Evolutionary conservation across 1,140 invertebrate species (phyloP).

Genomic region (Anthonomus grandis): DNA sequence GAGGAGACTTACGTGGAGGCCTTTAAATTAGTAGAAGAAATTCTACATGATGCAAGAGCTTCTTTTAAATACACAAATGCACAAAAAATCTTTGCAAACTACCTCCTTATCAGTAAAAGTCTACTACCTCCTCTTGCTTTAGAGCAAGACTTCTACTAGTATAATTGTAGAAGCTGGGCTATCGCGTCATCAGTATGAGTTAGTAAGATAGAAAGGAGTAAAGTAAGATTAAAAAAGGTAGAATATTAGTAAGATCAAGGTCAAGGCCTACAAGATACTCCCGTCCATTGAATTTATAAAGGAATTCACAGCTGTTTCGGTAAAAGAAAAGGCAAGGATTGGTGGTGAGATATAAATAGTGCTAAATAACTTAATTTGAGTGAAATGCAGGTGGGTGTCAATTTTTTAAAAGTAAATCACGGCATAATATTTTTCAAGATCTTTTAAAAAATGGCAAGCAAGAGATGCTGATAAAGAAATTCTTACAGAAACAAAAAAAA

Average conservation of each 20-base stretch:
- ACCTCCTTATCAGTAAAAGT: no score
- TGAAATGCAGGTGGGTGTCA: neutral
- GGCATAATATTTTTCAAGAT: neutral
- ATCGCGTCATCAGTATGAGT: neutral
- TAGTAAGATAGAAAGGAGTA: neutral
- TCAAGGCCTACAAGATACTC: neutral
- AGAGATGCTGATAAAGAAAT: neutral
- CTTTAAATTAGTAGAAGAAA: no score
- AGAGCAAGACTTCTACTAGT: neutral
- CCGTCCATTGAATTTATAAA: neutral
- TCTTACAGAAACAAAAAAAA: neutral
- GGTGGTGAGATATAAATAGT: no score
- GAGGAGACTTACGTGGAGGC: no score
- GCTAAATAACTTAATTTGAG: neutral
- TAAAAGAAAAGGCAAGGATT: neutral
- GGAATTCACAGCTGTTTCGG: neutral
- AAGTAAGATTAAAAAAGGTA: no score
- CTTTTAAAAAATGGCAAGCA: neutral
- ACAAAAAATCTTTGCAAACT: neutral
- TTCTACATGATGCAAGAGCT: no score
- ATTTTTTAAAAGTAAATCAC: neutral
- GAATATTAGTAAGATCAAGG: no score
- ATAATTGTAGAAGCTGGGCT: neutral
- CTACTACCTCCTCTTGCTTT: no score
- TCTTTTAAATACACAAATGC: neutral